Conservation (phyloP, 2,113 vertebrate species). For the Heloderma charlesbogerti region DNA sequence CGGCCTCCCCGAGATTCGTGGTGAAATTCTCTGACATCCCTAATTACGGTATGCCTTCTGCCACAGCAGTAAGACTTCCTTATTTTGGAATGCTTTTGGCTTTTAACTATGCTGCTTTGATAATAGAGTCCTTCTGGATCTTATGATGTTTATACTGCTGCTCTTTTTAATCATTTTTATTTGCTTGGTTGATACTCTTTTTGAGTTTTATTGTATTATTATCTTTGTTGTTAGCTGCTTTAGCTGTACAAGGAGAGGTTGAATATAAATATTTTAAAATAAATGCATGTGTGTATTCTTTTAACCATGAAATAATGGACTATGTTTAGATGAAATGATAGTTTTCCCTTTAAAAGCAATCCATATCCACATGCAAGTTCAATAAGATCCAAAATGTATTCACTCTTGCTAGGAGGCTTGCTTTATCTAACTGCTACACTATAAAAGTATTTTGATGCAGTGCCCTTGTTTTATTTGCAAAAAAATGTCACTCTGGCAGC, state of each 20-base stretch:
- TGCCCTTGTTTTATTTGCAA: background rate
- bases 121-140: no score
- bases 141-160: background rate
- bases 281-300: background rate
- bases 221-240: background rate
- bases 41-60: no score
- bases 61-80: background rate
- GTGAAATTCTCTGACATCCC: no score
- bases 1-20: no score
- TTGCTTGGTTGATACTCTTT: background rate
- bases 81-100: background rate
- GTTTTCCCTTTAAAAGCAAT: background rate
- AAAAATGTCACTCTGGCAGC: background rate
- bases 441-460: background rate
- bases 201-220: background rate
- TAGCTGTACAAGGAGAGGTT: background rate
- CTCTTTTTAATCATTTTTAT: background rate
- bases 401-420: background rate
- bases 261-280: background rate
- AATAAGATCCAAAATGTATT: background rate
- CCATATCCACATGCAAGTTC: background rate
- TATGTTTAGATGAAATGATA: background rate
- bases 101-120: background rate
- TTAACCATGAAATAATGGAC: background rate
- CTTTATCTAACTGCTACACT: background rate